Conservation (phyloP, 2,888 invertebrate genomes). For the Amphipoea oculea region DNA sequence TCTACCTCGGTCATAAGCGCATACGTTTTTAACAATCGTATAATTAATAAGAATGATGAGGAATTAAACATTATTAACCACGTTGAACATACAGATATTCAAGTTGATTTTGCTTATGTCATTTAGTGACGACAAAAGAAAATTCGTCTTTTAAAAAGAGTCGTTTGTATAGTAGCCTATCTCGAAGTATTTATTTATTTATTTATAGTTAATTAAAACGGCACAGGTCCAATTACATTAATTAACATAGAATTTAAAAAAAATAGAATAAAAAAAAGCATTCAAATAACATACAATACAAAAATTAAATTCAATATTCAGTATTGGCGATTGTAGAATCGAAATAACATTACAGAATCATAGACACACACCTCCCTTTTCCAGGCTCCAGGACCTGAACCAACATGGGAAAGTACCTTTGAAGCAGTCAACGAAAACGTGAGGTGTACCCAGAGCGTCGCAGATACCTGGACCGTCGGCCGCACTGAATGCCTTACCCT, state of each 20-base stretch:
- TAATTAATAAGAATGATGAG: background rate
- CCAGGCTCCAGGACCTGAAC: constrained; percentile 82
- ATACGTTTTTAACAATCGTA: background rate
- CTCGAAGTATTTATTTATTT: too few species aligned
- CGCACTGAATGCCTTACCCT: constrained; percentile 78
- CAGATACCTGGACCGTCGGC: constrained; percentile 68
- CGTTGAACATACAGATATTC: background rate
- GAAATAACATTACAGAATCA: background rate
- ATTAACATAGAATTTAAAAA: too few species aligned
- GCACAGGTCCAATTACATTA: too few species aligned
- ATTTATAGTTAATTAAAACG: too few species aligned
- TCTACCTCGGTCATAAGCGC: background rate
- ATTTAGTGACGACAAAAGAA: background rate
- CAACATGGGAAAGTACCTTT: constrained; percentile 78
- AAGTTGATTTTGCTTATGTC: background rate
- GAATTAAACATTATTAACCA: too few species aligned
- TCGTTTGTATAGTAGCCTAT: background rate
- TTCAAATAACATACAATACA: too few species aligned
- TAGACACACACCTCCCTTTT: background rate
- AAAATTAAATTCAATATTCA: too few species aligned
- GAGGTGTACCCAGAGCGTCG: constrained; percentile 76
- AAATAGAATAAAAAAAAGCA: too few species aligned
- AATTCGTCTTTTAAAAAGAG: background rate
- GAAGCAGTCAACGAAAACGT: constrained; percentile 81
- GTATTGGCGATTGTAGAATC: too few species aligned